These are phyloP conservation scores for Eupsittula cactorum DNA, from an alignment of 2,113 vertebrate species.

Conservation along the genomic window DNA sequence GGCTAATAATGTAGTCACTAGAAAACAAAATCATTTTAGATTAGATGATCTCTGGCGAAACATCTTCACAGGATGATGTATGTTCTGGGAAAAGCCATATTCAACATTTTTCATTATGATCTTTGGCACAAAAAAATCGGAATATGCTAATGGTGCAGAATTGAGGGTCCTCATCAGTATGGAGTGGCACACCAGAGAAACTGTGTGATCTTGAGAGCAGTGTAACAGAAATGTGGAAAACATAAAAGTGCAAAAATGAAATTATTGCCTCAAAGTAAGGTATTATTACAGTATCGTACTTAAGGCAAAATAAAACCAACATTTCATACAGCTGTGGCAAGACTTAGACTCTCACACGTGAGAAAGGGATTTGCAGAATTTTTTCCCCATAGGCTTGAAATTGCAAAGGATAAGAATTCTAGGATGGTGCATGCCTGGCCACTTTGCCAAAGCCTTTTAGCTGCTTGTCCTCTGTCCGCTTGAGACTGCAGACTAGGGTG, in stretches of 20 bases:
- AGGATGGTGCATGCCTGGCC: neutral
- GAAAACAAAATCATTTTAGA: neutral
- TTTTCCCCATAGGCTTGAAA: neutral
- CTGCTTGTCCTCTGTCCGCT: neutral
- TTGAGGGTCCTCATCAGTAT: neutral
- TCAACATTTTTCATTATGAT: slow-evolving; percentile 47
- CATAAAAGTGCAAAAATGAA: neutral
- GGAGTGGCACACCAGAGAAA: neutral
- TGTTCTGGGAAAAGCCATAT: neutral
- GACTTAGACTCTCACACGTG: neutral
- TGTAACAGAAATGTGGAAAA: neutral
- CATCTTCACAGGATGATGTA: neutral
- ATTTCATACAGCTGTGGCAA: neutral
- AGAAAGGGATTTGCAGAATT: neutral
- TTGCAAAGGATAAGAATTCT: neutral
- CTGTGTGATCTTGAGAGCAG: neutral
- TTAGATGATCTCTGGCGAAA: neutral
- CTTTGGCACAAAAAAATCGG: slow-evolving; percentile 19
- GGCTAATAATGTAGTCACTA: neutral
- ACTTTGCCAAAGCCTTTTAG: neutral
- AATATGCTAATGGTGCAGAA: neutral
- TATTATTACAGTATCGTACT: neutral
- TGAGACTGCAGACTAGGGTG: neutral
- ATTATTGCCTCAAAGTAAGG: neutral
- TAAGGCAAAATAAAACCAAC: neutral